A percentile compares a stretch with the other conserved stretches of the same genome.
Evolutionary conservation across 2,113 vertebrate species (phyloP).

Genomic region (Mixornis gularis): DNA sequence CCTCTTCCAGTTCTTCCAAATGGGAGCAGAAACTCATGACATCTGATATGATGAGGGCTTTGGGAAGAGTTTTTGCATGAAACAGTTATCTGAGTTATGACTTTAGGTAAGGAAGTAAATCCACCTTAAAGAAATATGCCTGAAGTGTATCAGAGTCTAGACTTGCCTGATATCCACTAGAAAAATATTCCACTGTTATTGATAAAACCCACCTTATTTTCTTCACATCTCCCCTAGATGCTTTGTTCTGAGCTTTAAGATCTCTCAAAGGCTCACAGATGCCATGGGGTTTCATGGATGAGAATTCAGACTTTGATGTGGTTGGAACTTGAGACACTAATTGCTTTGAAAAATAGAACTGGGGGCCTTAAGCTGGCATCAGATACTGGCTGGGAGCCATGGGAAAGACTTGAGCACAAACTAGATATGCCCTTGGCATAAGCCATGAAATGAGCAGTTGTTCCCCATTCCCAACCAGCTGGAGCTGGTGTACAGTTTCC

Average conservation of each 20-base stretch:
- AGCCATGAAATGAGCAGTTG: neutral
- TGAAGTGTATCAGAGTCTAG: neutral
- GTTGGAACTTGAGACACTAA: constrained; percentile 7
- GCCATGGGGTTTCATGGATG: neutral
- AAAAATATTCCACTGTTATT: neutral
- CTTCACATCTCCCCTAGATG: neutral
- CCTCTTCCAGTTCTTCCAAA: neutral
- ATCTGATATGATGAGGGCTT: neutral
- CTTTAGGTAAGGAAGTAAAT: neutral
- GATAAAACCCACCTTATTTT: neutral
- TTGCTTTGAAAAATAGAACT: constrained; percentile 32
- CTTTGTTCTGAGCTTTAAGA: constrained; percentile 20
- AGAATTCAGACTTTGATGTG: constrained; percentile 28
- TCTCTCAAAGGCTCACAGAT: neutral
- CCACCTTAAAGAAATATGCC: neutral
- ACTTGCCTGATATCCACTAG: neutral
- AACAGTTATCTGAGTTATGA: neutral
- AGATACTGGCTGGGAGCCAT: neutral
- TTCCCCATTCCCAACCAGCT: constrained; percentile 11
- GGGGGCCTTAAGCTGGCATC: neutral
- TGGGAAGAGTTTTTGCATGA: neutral
- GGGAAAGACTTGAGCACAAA: neutral
- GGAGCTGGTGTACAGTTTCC: neutral
- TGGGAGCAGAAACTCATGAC: neutral
- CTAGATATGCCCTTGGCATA: neutral